A percentile compares a stretch with the other conserved stretches of the same genome.
phyloP scores from a whole-genome alignment of 2,797 vertebrate genomes.

The Siniperca scherzeri region DNA sequence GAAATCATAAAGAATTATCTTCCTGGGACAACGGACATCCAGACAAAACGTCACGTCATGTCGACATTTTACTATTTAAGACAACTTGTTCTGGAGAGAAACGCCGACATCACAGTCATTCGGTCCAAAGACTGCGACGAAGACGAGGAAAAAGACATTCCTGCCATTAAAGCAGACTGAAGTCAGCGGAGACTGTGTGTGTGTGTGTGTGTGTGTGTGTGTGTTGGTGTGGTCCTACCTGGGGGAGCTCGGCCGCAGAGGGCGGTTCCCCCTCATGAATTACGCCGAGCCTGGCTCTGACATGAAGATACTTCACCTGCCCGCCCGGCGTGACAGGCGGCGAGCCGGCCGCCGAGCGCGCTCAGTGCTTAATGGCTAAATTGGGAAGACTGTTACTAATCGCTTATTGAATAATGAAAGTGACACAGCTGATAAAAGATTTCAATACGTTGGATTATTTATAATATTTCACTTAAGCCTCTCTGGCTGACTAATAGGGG shows the following conservation, averaged over 20 bases:
- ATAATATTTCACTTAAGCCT: constrained; percentile 92
- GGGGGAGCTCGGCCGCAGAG: constrained; percentile 51
- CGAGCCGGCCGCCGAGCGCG: constrained; percentile 58
- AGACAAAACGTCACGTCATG: not conserved
- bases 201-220: constrained; percentile 18
- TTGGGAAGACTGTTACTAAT: constrained; percentile 91
- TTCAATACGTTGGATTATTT: constrained; percentile 93
- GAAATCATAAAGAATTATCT: not conserved
- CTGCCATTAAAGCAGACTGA: not conserved
- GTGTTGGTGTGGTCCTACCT: constrained; percentile 47
- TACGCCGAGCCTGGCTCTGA: constrained; percentile 71
- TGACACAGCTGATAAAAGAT: constrained; percentile 96
- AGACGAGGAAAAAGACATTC: not conserved
- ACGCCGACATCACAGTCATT: not conserved
- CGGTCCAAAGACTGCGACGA: not conserved
- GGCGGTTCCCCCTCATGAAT: constrained; percentile 84
- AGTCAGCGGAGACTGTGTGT: not conserved
- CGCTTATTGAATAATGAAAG: constrained; percentile 94
- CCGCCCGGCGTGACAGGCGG: constrained; percentile 75
- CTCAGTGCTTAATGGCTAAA: constrained; percentile 88
- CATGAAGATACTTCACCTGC: constrained; percentile 84
- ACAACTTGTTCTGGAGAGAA: not conserved
- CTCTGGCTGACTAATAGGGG: constrained; percentile 86
- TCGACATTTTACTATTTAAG: not conserved
- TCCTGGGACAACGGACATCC: not conserved